Base-by-base conservation (phyloP, 1,140 invertebrate genomes). In the Scaptomyza montana region DNA sequence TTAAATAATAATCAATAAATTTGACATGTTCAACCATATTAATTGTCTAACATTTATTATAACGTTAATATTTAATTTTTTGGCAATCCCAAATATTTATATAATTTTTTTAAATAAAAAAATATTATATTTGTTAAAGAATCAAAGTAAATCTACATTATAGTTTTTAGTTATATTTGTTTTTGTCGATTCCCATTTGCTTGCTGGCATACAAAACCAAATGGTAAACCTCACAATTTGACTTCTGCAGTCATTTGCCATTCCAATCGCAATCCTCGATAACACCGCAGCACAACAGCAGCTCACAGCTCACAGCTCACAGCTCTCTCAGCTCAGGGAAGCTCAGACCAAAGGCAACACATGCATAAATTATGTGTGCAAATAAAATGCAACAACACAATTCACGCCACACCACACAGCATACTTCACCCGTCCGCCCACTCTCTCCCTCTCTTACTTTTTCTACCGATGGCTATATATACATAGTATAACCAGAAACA, bases 341-440 rank as follows among this genome's bases (percentile, higher is more conserved):
- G 59, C 67, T 63, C 50, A 55, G 51, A 51, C 60, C 60, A 63
- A 50, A 70, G 67, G 67, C 67, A 70, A 47, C 68, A 51, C 36
- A 71, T 71, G 68, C 68, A 65, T 71, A 64, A 71, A 71, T 71
- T 71, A 71, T 71, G 53, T 30, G 51, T 5, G 8, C 68, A 65
- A 71, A 71, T 64, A 71, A 71, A 65, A 71, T 6, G 25, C 51
- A 57, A 46, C 25, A 50, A 49, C 3, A 39, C n/a, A 21, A 12
- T 49, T 59, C 33, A 59, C 33, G 33, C 54, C 28, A 30, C 41
- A 21, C 55, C 25, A 60, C 57, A 3, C 16, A 36, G 12, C 39
- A 45, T 41, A 19, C 33, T 28, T 53, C n/a, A 53, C 10, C 28
- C 50, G 12, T 2, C 28, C 36, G 47, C 12, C 6, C 21, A 5